Base-by-base conservation (phyloP, 2,797 vertebrate species). In the Melanotaenia trifasciata region DNA sequence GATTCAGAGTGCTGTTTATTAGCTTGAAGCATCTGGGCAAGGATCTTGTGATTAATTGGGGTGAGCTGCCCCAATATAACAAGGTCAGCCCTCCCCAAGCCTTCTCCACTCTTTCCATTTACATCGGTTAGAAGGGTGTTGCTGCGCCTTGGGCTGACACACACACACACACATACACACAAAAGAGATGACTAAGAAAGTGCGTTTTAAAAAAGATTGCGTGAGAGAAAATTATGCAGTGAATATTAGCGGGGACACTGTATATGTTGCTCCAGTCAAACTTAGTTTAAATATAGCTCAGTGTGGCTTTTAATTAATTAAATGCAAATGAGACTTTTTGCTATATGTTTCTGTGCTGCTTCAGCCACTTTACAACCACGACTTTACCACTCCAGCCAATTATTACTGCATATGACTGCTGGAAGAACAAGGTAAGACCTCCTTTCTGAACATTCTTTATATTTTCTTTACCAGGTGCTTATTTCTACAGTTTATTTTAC, bases 11-110 rank as follows among this genome's bases (percentile, higher is more conserved):
- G 88, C 90, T 92, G 90, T 95, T 95, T 95, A 96, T 96, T 96
- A 96, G 95, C 95, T 95, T 94, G 86, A 93, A 95, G 94, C 93
- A 94, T 96, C 94, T 96, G 94, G 94, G 84, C 64, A 72, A 70
- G 94, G 91, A 96, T 95, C 93, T 87, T 94, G 93, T 97, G 96
- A 97, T 97, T 97, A 97, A 97, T 96, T 97, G 96, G 95, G 96
- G 96, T 96, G 94, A 97, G 94, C 83, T 86, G 89, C 94, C 93
- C 90, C 66, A 84, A 91, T 93, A 95, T 94, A 96, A 95, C 94
- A 96, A 96, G 96, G 96, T 96, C 96, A 96, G 87, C 89, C 92
- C 87, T 94, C 91, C 90, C 94, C 95, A 92, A 95, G 79, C 84
- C 86, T 90, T 85, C 86, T 70, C 75, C 87, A 86, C 85, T 88